Percentiles rank a stretch among this genome's conserved stretches.
Evolutionary conservation across 1,140 invertebrate genomes (phyloP).

Genomic region (Littorina saxatilis): DNA sequence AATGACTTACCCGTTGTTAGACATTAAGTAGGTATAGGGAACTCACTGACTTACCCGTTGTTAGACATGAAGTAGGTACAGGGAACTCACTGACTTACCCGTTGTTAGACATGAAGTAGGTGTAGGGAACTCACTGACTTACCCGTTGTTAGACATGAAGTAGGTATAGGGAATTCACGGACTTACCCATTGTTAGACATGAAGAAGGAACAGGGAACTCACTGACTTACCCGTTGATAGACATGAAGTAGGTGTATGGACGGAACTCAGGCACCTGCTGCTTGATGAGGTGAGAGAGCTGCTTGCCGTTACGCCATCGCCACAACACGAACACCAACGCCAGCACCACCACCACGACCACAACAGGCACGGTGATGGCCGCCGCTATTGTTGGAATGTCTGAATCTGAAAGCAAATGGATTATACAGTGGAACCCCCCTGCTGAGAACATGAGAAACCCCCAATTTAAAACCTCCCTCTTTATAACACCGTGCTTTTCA

Average conservation of each 20-base stretch:
- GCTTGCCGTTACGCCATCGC: not conserved
- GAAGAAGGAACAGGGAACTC: not conserved
- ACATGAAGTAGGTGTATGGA: conserved; percentile 31
- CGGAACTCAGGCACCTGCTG: not conserved
- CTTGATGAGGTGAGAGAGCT: not conserved
- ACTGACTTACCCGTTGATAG: not conserved
- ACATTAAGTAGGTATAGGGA: not conserved
- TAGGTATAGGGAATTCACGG: too few species aligned
- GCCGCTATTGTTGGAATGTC: not conserved
- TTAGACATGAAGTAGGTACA: not conserved
- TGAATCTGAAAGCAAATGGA: not conserved
- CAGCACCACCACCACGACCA: not conserved
- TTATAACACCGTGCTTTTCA: too few species aligned
- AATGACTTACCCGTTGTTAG: not conserved
- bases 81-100: not conserved
- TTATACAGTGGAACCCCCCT: not conserved
- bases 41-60: not conserved
- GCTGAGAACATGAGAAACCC: not conserved
- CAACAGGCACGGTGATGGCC: not conserved
- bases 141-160: not conserved
- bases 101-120: not conserved
- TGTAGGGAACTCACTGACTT: too few species aligned
- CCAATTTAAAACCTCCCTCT: too few species aligned
- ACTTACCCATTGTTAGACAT: too few species aligned
- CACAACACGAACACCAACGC: not conserved